Conservation (phyloP, 2,113 vertebrate species). For the Cyprinodon brontotheroides region DNA sequence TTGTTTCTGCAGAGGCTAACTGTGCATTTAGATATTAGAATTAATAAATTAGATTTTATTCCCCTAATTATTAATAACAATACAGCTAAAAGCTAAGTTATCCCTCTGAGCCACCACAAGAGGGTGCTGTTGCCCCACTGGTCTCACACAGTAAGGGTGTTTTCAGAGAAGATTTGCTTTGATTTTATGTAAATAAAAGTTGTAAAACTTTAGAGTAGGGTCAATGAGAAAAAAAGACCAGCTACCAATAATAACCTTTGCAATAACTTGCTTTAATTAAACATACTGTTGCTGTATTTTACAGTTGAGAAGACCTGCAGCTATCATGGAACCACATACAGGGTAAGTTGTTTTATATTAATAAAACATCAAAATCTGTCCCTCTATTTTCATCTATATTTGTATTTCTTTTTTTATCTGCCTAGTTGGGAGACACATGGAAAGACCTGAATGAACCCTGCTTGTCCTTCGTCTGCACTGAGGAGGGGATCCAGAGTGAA, state of each 20-base stretch:
- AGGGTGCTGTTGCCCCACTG: too few species aligned
- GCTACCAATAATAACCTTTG: background rate
- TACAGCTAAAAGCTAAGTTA: too few species aligned
- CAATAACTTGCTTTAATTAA: background rate
- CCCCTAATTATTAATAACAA: too few species aligned
- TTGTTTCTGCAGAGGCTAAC: too few species aligned
- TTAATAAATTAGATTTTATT: too few species aligned
- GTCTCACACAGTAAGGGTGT: too few species aligned
- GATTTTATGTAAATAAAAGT: too few species aligned
- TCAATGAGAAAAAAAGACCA: background rate
- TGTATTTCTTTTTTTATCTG: background rate
- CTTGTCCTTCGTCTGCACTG: slow-evolving; percentile 56
- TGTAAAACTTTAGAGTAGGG: background rate
- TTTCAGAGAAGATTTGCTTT: too few species aligned
- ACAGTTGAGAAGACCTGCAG: slow-evolving; percentile 74
- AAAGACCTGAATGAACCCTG: slow-evolving; percentile 56
- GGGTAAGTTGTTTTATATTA: slow-evolving; percentile 48
- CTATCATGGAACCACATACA: slow-evolving; percentile 52
- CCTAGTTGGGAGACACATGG: slow-evolving; percentile 73
- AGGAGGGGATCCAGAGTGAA: slow-evolving; percentile 44
- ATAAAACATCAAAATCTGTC: background rate
- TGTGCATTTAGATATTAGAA: too few species aligned
- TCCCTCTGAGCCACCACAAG: too few species aligned
- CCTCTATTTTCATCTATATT: background rate
- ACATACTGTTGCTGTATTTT: slow-evolving; percentile 9